Conservation (phyloP, 2,113 vertebrate species). For the Pseudorectes ferrugineus region DNA sequence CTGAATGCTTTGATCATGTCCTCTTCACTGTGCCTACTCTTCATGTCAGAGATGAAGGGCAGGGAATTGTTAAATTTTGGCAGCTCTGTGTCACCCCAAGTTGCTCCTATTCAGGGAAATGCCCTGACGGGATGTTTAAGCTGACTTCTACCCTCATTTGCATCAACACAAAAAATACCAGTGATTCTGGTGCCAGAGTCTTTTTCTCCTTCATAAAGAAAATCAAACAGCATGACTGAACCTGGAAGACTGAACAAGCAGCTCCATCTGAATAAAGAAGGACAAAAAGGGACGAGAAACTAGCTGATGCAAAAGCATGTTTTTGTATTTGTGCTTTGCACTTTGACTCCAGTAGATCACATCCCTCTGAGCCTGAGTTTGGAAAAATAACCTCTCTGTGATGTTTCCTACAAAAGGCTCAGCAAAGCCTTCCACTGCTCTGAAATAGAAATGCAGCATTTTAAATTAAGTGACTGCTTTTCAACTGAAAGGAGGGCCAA, state of each 20-base stretch:
- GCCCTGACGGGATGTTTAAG: not conserved
- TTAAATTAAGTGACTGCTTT: not conserved
- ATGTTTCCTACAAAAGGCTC: not conserved
- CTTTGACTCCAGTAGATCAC: not conserved
- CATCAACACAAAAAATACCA: not conserved
- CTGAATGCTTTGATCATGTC: not conserved
- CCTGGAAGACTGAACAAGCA: not conserved
- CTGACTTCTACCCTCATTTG: slow-evolving; percentile 8
- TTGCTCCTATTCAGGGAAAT: not conserved
- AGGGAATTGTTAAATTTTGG: not conserved
- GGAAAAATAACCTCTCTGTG: not conserved
- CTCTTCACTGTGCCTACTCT: not conserved
- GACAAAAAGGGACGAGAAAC: not conserved
- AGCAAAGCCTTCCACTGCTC: not conserved
- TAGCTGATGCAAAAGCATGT: not conserved
- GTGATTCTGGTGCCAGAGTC: not conserved
- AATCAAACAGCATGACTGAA: not conserved
- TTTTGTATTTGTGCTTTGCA: slow-evolving; percentile 2
- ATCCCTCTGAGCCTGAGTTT: not conserved
- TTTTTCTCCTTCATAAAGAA: not conserved
- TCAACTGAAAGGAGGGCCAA: not conserved
- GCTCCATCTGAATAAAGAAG: not conserved
- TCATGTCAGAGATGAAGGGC: not conserved
- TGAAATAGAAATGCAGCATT: not conserved
- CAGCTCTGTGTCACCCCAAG: not conserved